Evolutionary conservation across 2,888 invertebrate genomes (phyloP), one percentile per base, ranked within the genome.

Genomic region (Prionchulus punctatus): DNA sequence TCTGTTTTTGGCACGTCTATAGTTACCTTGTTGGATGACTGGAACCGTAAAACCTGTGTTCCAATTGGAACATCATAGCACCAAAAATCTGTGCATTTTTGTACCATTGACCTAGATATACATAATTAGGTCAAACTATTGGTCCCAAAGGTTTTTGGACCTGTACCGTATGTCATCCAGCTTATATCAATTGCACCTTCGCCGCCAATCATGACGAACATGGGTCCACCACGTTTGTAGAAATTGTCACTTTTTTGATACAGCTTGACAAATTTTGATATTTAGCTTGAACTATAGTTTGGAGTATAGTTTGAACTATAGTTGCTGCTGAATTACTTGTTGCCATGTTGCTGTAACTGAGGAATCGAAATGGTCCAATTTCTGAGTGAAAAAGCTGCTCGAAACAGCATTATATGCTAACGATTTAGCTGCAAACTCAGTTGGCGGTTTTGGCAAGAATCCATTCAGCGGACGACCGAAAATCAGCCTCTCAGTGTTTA

Each of bases 131-230:
- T n/a, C n/a, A n/a, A n/a, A n/a, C n/a, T n/a, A n/a, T n/a, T n/a
- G n/a, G n/a, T n/a, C n/a, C n/a, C n/a, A n/a, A n/a, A n/a, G n/a
- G n/a, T n/a, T n/a, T n/a, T n/a, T n/a, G n/a, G n/a, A n/a, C n/a
- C n/a, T n/a, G n/a, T n/a, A n/a, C n/a, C n/a, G 18, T 36, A 36
- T 36, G 7, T 36, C 12, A 36, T 7, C 36, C 36, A 36, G 7
- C 36, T 18, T 18, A 12, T 18, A 36, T 36, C 36, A 36, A 36
- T 36, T 36, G 7, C 36, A 18, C 86, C 90, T 76, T 94, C 94
- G 2, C 92, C 92, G 1, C 91, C 91, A 64, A 94, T 86, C 86
- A 89, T 85, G 15, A 94, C 72, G 71, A 94, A 94, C 21, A 88
- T 80, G 0, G 90, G 88, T 0, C 87, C 86, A 49, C 80, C 81